Conservation (phyloP, 2,888 invertebrate genomes). For the Lysandra coridon region DNA sequence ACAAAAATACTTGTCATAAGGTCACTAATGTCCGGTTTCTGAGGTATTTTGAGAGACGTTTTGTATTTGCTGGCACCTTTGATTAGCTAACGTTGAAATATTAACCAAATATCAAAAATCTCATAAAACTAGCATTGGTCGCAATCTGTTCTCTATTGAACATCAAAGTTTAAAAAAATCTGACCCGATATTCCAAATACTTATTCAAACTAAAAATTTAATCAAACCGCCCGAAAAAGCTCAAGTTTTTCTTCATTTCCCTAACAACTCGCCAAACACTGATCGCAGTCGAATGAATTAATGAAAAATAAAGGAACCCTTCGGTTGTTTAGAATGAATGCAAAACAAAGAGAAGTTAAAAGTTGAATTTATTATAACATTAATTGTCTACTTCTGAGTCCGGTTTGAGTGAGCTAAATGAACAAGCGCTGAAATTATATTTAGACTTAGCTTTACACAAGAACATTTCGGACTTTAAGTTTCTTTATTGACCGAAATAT, state of each 20-base stretch:
- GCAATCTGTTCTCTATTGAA: too few species aligned
- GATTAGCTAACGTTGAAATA: too few species aligned
- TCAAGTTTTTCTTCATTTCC: conserved; percentile 2
- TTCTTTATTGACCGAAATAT: not conserved
- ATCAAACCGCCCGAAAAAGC: not conserved
- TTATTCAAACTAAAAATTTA: not conserved
- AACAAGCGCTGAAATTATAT: conserved; percentile 1
- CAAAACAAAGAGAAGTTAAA: conserved; percentile 6
- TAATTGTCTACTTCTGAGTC: conserved; percentile 9
- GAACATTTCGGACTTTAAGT: not conserved
- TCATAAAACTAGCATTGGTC: too few species aligned
- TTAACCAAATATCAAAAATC: too few species aligned
- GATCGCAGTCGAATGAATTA: not conserved
- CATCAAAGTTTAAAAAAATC: not conserved
- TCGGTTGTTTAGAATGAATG: not conserved
- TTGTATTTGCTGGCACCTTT: too few species aligned
- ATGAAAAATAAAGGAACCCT: conserved; percentile 2
- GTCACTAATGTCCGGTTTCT: too few species aligned
- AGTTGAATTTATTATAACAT: conserved; percentile 13
- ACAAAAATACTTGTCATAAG: not conserved
- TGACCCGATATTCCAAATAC: not conserved
- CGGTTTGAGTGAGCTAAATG: conserved; percentile 14
- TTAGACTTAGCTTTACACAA: not conserved
- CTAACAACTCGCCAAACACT: not conserved
- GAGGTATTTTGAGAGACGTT: too few species aligned